These are phyloP conservation scores for Sander vitreus DNA, from an alignment of 2,113 vertebrate species.

Conservation along the genomic window DNA sequence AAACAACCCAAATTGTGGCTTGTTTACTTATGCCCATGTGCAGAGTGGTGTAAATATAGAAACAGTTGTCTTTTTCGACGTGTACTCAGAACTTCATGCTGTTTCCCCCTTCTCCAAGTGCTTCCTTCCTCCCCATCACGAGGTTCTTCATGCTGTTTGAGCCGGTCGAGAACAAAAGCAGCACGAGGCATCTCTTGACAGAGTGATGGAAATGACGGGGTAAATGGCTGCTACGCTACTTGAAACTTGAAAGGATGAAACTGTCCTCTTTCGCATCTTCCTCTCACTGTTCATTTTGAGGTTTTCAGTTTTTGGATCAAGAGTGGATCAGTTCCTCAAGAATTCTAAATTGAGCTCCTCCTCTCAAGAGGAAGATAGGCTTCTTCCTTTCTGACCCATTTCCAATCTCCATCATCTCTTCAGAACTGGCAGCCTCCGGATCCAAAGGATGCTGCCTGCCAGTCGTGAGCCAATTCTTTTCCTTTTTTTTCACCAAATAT, in stretches of 20 bases:
- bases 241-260: constrained; percentile 27
- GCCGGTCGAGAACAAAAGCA: constrained; percentile 34
- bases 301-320: constrained; percentile 53
- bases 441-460: constrained; percentile 59
- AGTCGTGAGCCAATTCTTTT: constrained; percentile 49
- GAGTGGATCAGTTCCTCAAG: constrained; percentile 49
- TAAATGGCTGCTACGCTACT: constrained; percentile 31
- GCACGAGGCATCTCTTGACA: constrained; percentile 34
- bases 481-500: neutral
- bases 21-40: constrained; percentile 27
- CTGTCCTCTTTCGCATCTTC: constrained; percentile 12
- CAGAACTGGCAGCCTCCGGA: constrained; percentile 54
- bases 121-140: constrained; percentile 26
- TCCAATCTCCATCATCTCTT: constrained; percentile 64
- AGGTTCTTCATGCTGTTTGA: constrained; percentile 20
- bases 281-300: constrained; percentile 43
- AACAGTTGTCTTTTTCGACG: constrained; percentile 17
- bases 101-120: neutral
- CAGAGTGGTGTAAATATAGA: constrained; percentile 32
- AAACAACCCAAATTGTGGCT: constrained; percentile 13
- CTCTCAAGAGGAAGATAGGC: constrained; percentile 44
- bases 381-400: constrained; percentile 68
- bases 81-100: constrained; percentile 22
- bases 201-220: constrained; percentile 42
- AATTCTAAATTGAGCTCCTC: constrained; percentile 59